Conservation (phyloP, 64 coral and sea anemone species). For the Montipora capricornis region DNA sequence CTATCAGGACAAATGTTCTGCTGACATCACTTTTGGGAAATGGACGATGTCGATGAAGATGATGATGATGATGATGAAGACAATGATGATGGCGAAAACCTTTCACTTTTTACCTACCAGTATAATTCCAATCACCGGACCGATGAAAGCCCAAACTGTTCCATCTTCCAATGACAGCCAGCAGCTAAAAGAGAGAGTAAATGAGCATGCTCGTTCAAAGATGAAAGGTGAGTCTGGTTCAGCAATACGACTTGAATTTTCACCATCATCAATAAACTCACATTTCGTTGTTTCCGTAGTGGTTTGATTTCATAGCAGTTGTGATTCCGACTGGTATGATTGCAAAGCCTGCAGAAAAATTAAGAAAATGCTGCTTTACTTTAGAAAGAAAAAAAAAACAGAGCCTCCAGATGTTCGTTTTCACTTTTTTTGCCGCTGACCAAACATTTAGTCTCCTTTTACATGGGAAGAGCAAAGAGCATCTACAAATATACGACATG, state of each 20-base stretch:
- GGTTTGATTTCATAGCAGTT: slow-evolving; percentile 3
- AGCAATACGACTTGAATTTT: background rate
- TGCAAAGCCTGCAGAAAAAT: slow-evolving; percentile 36
- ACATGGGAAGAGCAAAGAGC: too few species aligned
- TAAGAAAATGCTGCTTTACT: too few species aligned
- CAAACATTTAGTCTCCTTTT: too few species aligned
- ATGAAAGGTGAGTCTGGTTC: background rate
- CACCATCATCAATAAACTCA: background rate
- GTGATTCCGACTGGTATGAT: slow-evolving; percentile 28
- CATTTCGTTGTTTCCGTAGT: slow-evolving; percentile 35
- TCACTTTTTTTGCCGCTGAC: too few species aligned
- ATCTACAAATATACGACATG: too few species aligned
- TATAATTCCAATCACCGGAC: slow-evolving; percentile 60
- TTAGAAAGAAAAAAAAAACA: too few species aligned
- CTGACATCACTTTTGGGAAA: too few species aligned
- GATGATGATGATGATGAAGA: too few species aligned
- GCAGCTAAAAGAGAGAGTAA: slow-evolving; percentile 14
- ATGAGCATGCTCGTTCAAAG: background rate
- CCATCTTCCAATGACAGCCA: slow-evolving; percentile 66
- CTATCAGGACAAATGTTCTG: too few species aligned
- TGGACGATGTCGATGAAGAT: background rate
- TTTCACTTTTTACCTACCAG: slow-evolving; percentile 17
- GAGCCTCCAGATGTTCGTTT: too few species aligned
- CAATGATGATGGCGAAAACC: too few species aligned
- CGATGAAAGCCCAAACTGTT: slow-evolving; percentile 63